Evolutionary conservation across 1,140 invertebrate species (phyloP).

Genomic region (Aphidius ervi): DNA sequence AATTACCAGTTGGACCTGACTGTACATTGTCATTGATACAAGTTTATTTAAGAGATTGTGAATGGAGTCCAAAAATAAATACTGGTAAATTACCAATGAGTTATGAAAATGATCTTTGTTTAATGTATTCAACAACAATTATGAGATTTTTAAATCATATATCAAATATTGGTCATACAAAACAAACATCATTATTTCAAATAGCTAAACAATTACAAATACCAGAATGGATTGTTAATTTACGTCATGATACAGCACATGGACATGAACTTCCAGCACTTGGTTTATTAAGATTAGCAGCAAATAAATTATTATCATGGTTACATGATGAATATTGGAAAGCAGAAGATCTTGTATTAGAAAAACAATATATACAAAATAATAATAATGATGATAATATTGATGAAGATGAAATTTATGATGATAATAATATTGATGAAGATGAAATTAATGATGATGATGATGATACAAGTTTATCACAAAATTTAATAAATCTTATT

Average conservation of each 20-base stretch:
- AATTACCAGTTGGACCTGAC: conserved; percentile 64
- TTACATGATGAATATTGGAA: conserved; percentile 52
- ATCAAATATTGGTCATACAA: conserved; percentile 52
- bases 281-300: conserved; percentile 54
- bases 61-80: conserved; percentile 38
- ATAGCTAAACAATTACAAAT: conserved; percentile 58
- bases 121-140: conserved; percentile 60
- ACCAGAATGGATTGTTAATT: conserved; percentile 63
- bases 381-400: conserved; percentile 1
- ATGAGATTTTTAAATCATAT: conserved; percentile 64
- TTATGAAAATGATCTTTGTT: conserved; percentile 52
- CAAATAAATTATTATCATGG: conserved; percentile 57
- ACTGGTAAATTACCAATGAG: conserved; percentile 34
- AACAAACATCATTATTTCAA: conserved; percentile 54
- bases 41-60: conserved; percentile 52
- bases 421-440: conserved; percentile 15
- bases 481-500: conserved; percentile 36
- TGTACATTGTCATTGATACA: conserved; percentile 63
- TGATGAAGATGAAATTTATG: too few relatives aligned
- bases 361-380: conserved; percentile 26
- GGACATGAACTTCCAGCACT: conserved; percentile 58
- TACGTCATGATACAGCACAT: conserved; percentile 66
- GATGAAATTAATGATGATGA: not conserved
- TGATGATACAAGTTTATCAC: conserved; percentile 25
- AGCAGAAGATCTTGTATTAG: conserved; percentile 28